Base-by-base conservation (phyloP, 2,113 vertebrate species). In the Poeciliopsis turrubarensis region DNA sequence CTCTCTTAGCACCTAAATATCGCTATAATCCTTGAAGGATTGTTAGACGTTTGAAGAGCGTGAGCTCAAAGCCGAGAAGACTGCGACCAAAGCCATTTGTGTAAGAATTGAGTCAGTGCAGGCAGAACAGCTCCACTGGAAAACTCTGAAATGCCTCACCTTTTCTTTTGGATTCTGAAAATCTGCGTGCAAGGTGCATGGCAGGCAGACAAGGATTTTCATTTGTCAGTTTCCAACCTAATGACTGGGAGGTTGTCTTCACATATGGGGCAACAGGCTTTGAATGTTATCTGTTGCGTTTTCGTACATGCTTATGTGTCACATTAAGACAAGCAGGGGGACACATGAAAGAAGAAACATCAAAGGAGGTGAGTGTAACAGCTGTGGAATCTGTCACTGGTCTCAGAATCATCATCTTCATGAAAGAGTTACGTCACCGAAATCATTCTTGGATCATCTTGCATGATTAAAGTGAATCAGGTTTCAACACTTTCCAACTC, bases 31-130 rank as follows among this genome's bases (percentile, higher is more conserved):
- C 62, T 68, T n/a, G 66, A 68, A 73, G 66, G 70, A 73, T 83
- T 84, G 44, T 27, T 54, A 79, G 72, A 44, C 60, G 77, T 67
- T 64, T 77, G 78, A 60, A 60, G 73, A 78, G 82, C 71, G 76
- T 70, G 76, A 76, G 70, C 70, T 72, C 68, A 65, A 66, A 70
- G 57, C 80, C 79, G 69, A 69, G 19, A 75, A 32, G 65, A 72
- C 77, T 80, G 72, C 77, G 79, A 87, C 87, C 68, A 65, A 80
- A 87, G 79, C 64, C 73, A 73, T 79, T 70, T 54, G 62, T 75
- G 68, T 73, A 77, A 81, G 80, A 77, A 64, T 73, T 80, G 44
- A 79, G 54, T 72, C 54, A 39, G 30, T 75, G 61, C 62, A 60
- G 51, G 64, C 67, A 68, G 75, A 79, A 68, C 47, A 64, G 61